phyloP scores from a whole-genome alignment of 2,888 invertebrate genomes.

The Pristionchus mayeri region DNA sequence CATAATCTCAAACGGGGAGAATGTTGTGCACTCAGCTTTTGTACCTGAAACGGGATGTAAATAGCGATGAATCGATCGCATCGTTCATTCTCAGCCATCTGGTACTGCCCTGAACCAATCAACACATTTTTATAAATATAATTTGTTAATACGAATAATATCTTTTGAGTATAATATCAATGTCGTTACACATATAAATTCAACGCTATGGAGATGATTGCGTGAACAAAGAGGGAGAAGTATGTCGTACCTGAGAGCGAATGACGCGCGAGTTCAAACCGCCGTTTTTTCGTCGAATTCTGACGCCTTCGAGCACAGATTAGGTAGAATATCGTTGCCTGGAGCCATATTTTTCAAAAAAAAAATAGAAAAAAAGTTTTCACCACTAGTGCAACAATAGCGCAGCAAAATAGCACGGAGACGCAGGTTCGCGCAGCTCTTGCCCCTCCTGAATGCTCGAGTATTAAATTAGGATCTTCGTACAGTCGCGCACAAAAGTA shows the following conservation, averaged over 20 bases:
- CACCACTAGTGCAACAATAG: not conserved
- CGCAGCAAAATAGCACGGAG: not conserved
- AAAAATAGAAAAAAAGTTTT: not conserved
- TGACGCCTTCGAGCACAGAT: not conserved
- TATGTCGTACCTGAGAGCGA: not conserved
- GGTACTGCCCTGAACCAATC: too few species aligned
- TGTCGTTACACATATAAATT: too few species aligned
- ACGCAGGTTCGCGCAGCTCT: constrained; percentile 1
- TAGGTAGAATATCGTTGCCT: not conserved
- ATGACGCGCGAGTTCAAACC: constrained; percentile 2
- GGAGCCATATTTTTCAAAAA: too few species aligned
- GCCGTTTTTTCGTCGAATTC: not conserved
- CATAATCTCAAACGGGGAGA: too few species aligned
- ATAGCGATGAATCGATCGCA: constrained; percentile 20
- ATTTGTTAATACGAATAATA: too few species aligned
- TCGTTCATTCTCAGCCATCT: not conserved
- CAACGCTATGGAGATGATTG: too few species aligned
- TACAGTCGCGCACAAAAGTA: too few species aligned
- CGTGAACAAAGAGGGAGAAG: too few species aligned
- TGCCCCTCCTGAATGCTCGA: not conserved
- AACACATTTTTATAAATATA: too few species aligned
- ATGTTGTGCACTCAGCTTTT: too few species aligned
- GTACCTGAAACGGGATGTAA: constrained; percentile 29
- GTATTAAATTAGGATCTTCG: too few species aligned
- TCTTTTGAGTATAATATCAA: too few species aligned